Evolutionary conservation across 1,140 invertebrate genomes (phyloP), one percentile per base, ranked within the genome.

Genomic region (Belonocnema kinseyi): DNA sequence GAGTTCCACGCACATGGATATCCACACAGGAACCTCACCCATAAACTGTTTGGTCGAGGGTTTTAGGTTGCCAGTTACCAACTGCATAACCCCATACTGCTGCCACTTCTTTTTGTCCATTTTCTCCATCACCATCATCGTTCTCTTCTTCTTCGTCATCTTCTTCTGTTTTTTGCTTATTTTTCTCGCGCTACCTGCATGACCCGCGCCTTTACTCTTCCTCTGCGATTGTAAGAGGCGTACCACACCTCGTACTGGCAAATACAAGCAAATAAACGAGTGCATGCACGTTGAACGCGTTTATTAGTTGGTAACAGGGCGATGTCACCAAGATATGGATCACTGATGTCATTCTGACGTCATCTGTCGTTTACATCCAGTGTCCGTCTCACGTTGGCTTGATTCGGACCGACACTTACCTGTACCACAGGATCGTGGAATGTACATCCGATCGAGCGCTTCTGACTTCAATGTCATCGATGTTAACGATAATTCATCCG

Each of bases 331-430:
- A 84, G 87, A 89, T 89, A 89, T 89, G 85, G 87, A 90, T 90
- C 88, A 90, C 86, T 89, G 88, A 89, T 90, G 88, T 89, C 88
- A 90, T 88, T 83, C 88, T 90, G 88, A 89, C 88, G 89, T 90
- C 87, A 90, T 76, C 82, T 77, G 76, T 87, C 85, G 86, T 88
- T 90, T 89, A 89, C 88, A 88, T 89, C 87, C 82, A 86, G 85
- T 89, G 88, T 88, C 87, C 87, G 81, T 81, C 80, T 83, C 82
- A 80, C 81, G 83, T 85, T 85, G 85, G 86, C 85, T 86, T 86
- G 88, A 88, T 90, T 85, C 82, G 80, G 78, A 81, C 79, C 82
- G 82, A 88, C 87, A 83, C 74, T 74, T 58, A 66, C 50, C 75
- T 72, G 71, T 78, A 74, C 75, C 51, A 70, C 74, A 75, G 72